A percentile compares a stretch with the other conserved stretches of the same genome.
Conservation (phyloP, 1,140 invertebrate genomes). For the Drosophila erecta region DNA sequence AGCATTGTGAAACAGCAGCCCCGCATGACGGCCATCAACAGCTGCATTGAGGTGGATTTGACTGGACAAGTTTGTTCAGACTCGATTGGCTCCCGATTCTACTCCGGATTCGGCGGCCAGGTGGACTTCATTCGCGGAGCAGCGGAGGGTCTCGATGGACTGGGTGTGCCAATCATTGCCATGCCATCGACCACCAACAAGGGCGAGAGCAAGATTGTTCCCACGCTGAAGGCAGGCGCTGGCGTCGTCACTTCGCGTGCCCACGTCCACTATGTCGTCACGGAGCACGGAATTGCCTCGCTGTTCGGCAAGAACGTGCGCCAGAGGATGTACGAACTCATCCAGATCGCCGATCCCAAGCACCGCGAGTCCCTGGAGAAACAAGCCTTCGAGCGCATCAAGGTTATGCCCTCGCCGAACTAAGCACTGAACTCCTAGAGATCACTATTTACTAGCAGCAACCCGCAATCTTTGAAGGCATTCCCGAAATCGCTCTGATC, state of each 20-base stretch:
- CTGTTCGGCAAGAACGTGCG: constrained; percentile 95
- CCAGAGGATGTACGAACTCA: constrained; percentile 95
- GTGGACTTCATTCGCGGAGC: constrained; percentile 98
- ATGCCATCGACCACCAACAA: constrained; percentile 93
- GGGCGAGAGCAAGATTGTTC: constrained; percentile 95
- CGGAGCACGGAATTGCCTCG: constrained; percentile 95
- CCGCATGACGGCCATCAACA: constrained; percentile 97
- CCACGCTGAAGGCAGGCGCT: constrained; percentile 94
- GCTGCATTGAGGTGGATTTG: constrained; percentile 98
- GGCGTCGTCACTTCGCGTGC: constrained; percentile 97
- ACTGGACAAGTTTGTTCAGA: constrained; percentile 97
- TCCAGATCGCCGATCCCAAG: constrained; percentile 95
- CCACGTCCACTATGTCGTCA: constrained; percentile 97
- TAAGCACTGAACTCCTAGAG: constrained; percentile 28
- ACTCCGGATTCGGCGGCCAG: constrained; percentile 96
- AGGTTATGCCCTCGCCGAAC: constrained; percentile 90
- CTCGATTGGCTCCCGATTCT: constrained; percentile 96
- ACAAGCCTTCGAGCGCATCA: constrained; percentile 94
- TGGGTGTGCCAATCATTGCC: constrained; percentile 97
- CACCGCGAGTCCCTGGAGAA: constrained; percentile 94
- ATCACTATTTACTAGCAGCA: constrained; percentile 21
- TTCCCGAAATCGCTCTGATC: constrained; percentile 47
- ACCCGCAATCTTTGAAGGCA: constrained; percentile 37
- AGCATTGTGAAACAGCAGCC: constrained; percentile 93
- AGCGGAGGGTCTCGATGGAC: constrained; percentile 93